phyloP scores from a whole-genome alignment of 2,797 vertebrate genomes.

The Gouania willdenowi region DNA sequence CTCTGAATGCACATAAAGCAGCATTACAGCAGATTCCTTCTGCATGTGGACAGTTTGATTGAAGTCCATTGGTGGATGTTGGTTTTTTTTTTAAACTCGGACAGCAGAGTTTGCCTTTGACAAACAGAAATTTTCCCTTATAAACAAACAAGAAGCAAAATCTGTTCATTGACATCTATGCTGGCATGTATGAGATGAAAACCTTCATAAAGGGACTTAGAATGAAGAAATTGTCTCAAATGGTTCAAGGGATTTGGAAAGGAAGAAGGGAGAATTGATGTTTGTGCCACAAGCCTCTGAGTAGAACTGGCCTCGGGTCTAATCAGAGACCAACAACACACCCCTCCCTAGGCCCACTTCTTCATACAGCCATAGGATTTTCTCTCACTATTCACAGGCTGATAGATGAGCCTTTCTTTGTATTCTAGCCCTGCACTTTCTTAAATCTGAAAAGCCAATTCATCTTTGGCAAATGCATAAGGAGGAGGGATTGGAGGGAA shows the following conservation, averaged over 20 bases:
- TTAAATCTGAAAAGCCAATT: slow-evolving; percentile 80
- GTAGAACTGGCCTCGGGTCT: slow-evolving; percentile 67
- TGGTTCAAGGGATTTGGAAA: slow-evolving; percentile 71
- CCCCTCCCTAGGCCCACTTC: not conserved
- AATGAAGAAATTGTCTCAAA: slow-evolving; percentile 67
- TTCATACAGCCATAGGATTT: slow-evolving; percentile 65
- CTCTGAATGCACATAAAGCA: slow-evolving; percentile 56
- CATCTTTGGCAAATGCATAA: slow-evolving; percentile 67
- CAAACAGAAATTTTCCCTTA: slow-evolving; percentile 39
- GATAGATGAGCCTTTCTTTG: slow-evolving; percentile 78
- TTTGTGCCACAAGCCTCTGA: slow-evolving; percentile 55
- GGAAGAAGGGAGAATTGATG: slow-evolving; percentile 71
- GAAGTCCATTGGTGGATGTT: no score
- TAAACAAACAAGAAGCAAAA: slow-evolving; percentile 43
- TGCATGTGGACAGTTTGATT: slow-evolving; percentile 38
- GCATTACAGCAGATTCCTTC: slow-evolving; percentile 59
- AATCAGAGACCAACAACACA: slow-evolving; percentile 71
- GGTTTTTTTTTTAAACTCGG: not conserved
- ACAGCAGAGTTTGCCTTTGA: slow-evolving; percentile 28
- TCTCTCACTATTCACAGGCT: slow-evolving; percentile 71
- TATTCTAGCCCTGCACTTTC: slow-evolving; percentile 77
- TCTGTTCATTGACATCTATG: slow-evolving; percentile 47
- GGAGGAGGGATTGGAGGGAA: slow-evolving; percentile 45
- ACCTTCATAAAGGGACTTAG: slow-evolving; percentile 53
- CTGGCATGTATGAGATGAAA: slow-evolving; percentile 48